Evolutionary conservation across 2,888 invertebrate species (phyloP).

Genomic region (Apodemia hepburni): DNA sequence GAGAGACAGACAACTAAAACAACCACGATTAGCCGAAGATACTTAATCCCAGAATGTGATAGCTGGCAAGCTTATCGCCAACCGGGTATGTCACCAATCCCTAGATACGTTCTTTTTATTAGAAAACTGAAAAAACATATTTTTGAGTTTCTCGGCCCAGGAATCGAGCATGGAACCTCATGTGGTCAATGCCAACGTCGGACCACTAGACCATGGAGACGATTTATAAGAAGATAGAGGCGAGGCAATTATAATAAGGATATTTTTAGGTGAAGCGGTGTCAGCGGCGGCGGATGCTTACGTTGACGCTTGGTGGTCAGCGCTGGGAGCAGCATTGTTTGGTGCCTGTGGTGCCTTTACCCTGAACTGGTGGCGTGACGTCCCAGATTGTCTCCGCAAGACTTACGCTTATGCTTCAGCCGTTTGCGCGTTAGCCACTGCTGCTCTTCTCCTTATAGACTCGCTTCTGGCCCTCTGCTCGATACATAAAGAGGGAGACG

Average conservation of each 20-base stretch:
- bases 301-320: constrained; percentile 70
- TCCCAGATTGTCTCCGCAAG: constrained; percentile 46
- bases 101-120: too few relatives aligned
- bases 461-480: constrained; percentile 56
- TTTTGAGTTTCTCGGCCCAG: too few relatives aligned
- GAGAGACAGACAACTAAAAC: too few relatives aligned
- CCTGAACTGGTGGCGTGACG: constrained; percentile 51
- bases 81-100: too few relatives aligned
- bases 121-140: too few relatives aligned
- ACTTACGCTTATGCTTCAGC: constrained; percentile 49
- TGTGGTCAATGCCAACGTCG: too few relatives aligned
- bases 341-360: constrained; percentile 57
- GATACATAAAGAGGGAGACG: constrained; percentile 46
- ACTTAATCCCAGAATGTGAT: too few relatives aligned
- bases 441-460: constrained; percentile 53
- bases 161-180: too few relatives aligned
- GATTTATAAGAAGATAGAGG: too few relatives aligned
- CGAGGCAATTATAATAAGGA: background rate
- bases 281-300: constrained; percentile 66
- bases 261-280: constrained; percentile 54
- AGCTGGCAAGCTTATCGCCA: too few relatives aligned
- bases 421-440: constrained; percentile 51
- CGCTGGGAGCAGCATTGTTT: constrained; percentile 51
- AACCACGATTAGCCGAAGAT: too few relatives aligned
- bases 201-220: too few relatives aligned